Base-by-base conservation (phyloP, 1,140 invertebrate genomes). In the Sinella curviseta region DNA sequence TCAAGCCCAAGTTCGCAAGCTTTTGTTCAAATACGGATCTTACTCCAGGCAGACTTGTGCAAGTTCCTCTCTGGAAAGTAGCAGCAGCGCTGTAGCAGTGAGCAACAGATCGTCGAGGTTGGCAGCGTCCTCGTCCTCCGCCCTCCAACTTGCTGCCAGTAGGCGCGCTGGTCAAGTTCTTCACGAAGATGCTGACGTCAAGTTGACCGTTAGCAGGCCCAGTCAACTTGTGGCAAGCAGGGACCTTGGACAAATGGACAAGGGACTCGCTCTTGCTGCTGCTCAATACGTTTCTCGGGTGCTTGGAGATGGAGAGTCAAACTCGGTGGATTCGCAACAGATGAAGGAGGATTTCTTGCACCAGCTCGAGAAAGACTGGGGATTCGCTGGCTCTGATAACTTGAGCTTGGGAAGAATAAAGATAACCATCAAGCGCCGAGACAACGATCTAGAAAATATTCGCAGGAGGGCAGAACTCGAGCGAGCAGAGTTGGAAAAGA, bases 391-490 rank as follows among this genome's bases (percentile, higher is more conserved):
- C 2, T 14, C 65, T 4, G 65, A 70, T 2, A 70, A 3, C 24
- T 70, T 3, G 3, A n/a, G 65, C 65, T 33, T 70, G 12, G 65
- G 65, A 8, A 30, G 65, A 12, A 30, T 70, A 14, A 8, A 24
- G 4, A 70, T 70, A 31, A 70, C 65, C 3, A 70, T 70, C 31
- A 70, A 70, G 31, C 26, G 65, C 26, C 8, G 30, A 12, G 65
- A 70, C 30, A 70, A 70, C 30, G 65, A 70, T 2, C 12, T 24
- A 33, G 65, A 70, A 33, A 30, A 17, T 70, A 70, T 30, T 12
- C 65, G 65, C 31, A 30, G 65, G 31, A 70, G 65, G 65, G 65
- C 65, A 12, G 65, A 70, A 30, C 31, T 70, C 1, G 65, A 70
- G 31, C 3, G n/a, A 33, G 65, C 65, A 17, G 28, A 70, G n/a